Evolutionary conservation across 2,797 vertebrate species (phyloP), one percentile per base, ranked within the genome.

Genomic region (Rhinatrema bivittatum): DNA sequence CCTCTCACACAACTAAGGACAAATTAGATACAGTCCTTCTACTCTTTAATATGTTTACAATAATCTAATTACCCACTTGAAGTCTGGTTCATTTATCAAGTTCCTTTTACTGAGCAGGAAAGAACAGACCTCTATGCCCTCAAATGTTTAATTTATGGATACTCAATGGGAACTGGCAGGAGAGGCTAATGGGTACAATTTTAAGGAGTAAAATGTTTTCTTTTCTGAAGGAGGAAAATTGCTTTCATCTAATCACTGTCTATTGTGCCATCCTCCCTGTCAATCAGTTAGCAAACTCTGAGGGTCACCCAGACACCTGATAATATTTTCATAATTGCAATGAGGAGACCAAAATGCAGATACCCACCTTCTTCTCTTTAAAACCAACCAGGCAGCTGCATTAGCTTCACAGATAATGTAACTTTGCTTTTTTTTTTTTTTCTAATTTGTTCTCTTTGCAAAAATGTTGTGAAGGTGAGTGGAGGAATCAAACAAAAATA

Each of bases 31-130:
- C 38, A 25, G 21, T 11, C 29, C 32, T 30, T 40, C 26, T 32
- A 41, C 29, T 41, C 17, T 25, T 32, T 41, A 41, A 41, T 41
- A 41, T 32, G 29, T 41, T 41, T 41, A 41, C 29, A 41, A 41
- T 41, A 32, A 32, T 32, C 27, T 22, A 41, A 32, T 32, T 32
- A 26, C 29, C 15, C 30, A 17, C 21, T 16, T 20, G 39, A 41
- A 39, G 22, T 40, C 29, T 32, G 22, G 50, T 36, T 8, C 36
- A 47, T 40, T 1, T 45, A 29, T 11, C 28, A 19, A 25, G 32
- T 14, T 20, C 26, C 16, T 42, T 39, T 25, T 24, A 42, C 15
- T 18, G 19, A 21, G 17, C 24, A 25, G 19, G 25, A 23, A 44
- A 52, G 29, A 27, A 1, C 5, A 44, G 33, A 27, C 27, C 20